phyloP scores from a whole-genome alignment of 2,888 invertebrate genomes.

The Caradrina kadenii region DNA sequence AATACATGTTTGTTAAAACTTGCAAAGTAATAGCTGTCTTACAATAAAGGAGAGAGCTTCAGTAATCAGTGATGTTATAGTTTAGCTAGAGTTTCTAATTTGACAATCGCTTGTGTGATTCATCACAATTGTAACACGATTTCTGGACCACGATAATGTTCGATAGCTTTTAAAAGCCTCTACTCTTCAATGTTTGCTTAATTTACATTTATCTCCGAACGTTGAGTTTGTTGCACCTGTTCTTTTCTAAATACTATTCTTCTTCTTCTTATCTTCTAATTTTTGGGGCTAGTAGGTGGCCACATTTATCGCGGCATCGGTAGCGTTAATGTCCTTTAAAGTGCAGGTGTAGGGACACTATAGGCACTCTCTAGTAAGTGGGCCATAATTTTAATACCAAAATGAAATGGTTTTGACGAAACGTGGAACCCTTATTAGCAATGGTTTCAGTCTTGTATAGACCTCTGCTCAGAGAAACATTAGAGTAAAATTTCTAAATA shows the following conservation, averaged over 20 bases:
- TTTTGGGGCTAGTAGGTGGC: no score
- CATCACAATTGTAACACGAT: conserved; percentile 35
- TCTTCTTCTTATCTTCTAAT: no score
- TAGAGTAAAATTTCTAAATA: neutral
- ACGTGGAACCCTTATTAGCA: neutral
- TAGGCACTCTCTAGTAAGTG: no score
- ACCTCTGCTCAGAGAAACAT: neutral
- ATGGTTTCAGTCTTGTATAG: neutral
- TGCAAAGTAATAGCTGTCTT: conserved; percentile 8
- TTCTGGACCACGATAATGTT: conserved; percentile 8
- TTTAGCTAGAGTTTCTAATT: conserved; percentile 39
- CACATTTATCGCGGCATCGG: no score
- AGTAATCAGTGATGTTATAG: conserved; percentile 19
- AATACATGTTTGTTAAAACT: conserved; percentile 21
- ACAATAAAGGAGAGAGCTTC: conserved; percentile 33
- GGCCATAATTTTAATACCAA: no score
- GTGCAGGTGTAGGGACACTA: no score
- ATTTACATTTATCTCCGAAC: neutral
- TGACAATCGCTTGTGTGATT: conserved; percentile 23
- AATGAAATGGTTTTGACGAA: neutral
- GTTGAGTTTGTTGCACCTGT: neutral
- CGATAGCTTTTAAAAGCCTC: neutral
- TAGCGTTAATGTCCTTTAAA: no score
- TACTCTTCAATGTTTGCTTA: neutral
- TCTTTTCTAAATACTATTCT: neutral